These are phyloP conservation scores for Leptodactylus fallax DNA, from an alignment of 2,797 vertebrate genomes.

Conservation along the genomic window DNA sequence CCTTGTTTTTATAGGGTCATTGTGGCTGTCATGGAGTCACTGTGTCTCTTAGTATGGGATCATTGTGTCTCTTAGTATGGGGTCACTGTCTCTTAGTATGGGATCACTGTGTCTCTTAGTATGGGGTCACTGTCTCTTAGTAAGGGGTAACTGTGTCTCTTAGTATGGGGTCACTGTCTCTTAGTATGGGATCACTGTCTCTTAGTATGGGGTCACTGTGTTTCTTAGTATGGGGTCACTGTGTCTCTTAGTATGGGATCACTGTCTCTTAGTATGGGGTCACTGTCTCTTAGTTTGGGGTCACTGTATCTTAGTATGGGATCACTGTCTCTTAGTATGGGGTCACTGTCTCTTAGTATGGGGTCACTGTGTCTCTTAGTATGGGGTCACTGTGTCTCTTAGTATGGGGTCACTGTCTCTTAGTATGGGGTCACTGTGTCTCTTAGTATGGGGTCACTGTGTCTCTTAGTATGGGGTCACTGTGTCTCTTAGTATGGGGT, in stretches of 20 bases:
- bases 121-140: neutral
- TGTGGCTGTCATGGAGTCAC: neutral
- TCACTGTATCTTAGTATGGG: too few species aligned
- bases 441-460: neutral
- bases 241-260: neutral
- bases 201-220: neutral
- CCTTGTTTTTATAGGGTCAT: neutral
- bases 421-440: neutral
- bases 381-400: neutral
- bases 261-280: neutral
- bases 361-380: neutral
- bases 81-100: neutral
- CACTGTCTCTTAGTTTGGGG: neutral
- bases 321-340: neutral
- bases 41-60: neutral
- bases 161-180: neutral
- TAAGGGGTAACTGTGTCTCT: neutral
- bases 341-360: neutral
- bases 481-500: neutral
- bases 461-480: neutral
- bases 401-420: too few species aligned
- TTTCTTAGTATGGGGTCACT: neutral
- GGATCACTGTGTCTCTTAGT: neutral
- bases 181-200: too few species aligned
- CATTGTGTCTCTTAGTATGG: neutral